Evolutionary conservation across 1,140 invertebrate species (phyloP).

Genomic region (Ectropis grisescens): DNA sequence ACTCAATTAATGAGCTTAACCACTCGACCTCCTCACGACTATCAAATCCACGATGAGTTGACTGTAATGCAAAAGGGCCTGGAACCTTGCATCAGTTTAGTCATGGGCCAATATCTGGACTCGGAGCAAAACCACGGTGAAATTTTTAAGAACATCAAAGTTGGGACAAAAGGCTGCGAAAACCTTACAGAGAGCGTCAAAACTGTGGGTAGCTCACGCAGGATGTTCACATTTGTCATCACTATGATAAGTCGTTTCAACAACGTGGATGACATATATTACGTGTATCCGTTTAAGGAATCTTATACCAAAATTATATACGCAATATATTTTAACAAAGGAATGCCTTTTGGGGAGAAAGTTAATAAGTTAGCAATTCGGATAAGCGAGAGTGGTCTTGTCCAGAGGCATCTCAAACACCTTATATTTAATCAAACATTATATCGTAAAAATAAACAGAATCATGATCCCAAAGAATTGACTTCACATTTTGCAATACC

Average conservation of each 20-base stretch:
- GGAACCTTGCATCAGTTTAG: slow-evolving; percentile 21
- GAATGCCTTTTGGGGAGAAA: slow-evolving; percentile 24
- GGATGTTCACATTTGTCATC: slow-evolving; percentile 18
- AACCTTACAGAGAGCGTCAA: slow-evolving; percentile 18
- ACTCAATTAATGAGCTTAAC: slow-evolving; percentile 27
- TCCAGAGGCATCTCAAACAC: slow-evolving; percentile 13
- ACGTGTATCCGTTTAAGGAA: slow-evolving; percentile 18
- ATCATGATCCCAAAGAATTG: slow-evolving; percentile 1
- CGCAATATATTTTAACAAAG: slow-evolving; percentile 34
- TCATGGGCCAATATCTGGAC: slow-evolving; percentile 11
- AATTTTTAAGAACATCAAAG: neutral
- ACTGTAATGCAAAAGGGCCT: slow-evolving; percentile 19
- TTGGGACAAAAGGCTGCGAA: neutral
- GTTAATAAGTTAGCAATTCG: slow-evolving; percentile 17
- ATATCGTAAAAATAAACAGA: slow-evolving; percentile 6
- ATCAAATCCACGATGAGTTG: slow-evolving; percentile 19
- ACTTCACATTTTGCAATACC: slow-evolving; percentile 15
- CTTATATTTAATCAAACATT: slow-evolving; percentile 8
- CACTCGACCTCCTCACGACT: slow-evolving; percentile 17
- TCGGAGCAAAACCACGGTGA: neutral
- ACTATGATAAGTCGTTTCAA: no score
- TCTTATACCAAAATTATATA: slow-evolving; percentile 26
- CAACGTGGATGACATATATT: no score
- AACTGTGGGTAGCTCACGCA: slow-evolving; percentile 13
- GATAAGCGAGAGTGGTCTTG: slow-evolving; percentile 31